phyloP scores from a whole-genome alignment of 2,888 invertebrate species.

The Abrostola tripartita region DNA sequence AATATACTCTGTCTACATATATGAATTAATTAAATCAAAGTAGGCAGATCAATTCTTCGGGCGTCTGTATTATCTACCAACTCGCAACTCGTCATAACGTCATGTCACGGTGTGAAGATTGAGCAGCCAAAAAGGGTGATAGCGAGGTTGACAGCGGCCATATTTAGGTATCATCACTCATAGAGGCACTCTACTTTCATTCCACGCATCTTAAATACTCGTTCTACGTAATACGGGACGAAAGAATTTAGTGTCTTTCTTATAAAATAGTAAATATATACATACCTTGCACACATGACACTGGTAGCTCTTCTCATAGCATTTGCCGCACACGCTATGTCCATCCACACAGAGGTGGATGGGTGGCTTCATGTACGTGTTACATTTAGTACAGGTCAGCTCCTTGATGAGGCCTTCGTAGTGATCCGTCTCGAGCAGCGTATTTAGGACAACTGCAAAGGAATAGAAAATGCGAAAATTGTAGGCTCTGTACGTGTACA shows the following conservation, averaged over 20 bases:
- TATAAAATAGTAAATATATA: neutral
- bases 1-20: neutral
- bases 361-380: slow-evolving; percentile 84
- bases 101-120: too few relatives aligned
- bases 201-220: too few relatives aligned
- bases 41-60: neutral
- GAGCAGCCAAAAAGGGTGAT: too few relatives aligned
- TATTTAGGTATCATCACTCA: too few relatives aligned
- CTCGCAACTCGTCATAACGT: too few relatives aligned
- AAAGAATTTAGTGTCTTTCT: too few relatives aligned
- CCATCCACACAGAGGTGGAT: slow-evolving; percentile 85
- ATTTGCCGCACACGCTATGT: slow-evolving; percentile 81
- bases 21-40: neutral
- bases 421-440: slow-evolving; percentile 83
- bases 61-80: neutral
- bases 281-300: slow-evolving; percentile 81
- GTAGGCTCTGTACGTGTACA: too few relatives aligned
- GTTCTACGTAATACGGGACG: too few relatives aligned
- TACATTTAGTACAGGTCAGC: slow-evolving; percentile 83
- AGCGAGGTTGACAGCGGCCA: too few relatives aligned
- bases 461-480: slow-evolving; percentile 2
- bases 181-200: too few relatives aligned
- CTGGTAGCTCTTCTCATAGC: slow-evolving; percentile 79
- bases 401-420: slow-evolving; percentile 84
- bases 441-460: slow-evolving; percentile 79